A percentile compares a stretch with the other conserved stretches of the same genome.
These are phyloP conservation scores for Congeria kusceri DNA, from an alignment of 2,888 invertebrate species.

Conservation along the genomic window DNA sequence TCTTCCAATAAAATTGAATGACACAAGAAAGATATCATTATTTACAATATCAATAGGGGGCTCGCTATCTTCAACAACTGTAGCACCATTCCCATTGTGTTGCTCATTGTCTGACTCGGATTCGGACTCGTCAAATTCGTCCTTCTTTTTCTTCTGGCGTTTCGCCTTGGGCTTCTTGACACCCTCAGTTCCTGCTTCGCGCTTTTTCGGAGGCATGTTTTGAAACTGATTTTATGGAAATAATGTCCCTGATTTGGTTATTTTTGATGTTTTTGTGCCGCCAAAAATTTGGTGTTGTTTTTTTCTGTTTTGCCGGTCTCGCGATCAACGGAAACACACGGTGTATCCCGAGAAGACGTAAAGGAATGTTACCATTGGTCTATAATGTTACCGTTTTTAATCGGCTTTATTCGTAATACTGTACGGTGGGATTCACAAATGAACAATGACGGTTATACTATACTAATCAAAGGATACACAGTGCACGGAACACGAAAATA, in stretches of 20 bases:
- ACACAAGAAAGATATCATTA: too few species aligned
- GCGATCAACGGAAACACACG: conserved; percentile 1
- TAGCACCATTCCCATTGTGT: conserved; percentile 62
- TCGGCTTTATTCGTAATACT: too few species aligned
- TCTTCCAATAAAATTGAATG: too few species aligned
- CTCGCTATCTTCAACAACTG: conserved; percentile 52
- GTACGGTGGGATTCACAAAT: too few species aligned
- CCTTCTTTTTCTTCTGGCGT: conserved; percentile 75
- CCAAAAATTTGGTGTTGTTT: conserved; percentile 62
- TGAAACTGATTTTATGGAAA: neutral
- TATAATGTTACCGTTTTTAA: too few species aligned
- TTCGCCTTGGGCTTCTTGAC: conserved; percentile 71
- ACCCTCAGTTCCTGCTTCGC: conserved; percentile 70
- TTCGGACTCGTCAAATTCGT: conserved; percentile 65
- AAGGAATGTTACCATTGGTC: too few species aligned
- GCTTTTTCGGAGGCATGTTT: conserved; percentile 79
- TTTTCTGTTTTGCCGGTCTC: conserved; percentile 50
- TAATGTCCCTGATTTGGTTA: neutral
- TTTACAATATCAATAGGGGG: conserved; percentile 68
- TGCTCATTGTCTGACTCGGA: conserved; percentile 58
- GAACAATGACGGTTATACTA: too few species aligned
- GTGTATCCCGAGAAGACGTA: too few species aligned
- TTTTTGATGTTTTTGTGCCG: conserved; percentile 38
- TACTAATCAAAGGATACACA: too few species aligned
- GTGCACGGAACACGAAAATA: too few species aligned